These are phyloP conservation scores for Malurus splendens DNA, from an alignment of 2,797 vertebrate genomes.

Conservation along the genomic window DNA sequence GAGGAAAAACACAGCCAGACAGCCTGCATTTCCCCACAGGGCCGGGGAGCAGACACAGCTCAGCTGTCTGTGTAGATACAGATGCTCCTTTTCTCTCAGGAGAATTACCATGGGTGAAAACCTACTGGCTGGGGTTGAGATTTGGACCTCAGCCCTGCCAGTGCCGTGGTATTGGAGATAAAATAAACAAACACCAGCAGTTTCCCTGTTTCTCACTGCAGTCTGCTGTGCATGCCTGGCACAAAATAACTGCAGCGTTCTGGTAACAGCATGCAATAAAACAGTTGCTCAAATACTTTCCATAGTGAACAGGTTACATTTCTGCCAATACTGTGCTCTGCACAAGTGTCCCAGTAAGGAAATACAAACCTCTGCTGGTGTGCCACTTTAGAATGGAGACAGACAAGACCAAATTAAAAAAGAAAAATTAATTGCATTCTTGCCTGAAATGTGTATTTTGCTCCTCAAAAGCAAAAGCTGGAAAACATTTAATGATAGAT, in stretches of 20 bases:
- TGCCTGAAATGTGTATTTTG: not conserved
- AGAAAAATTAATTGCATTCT: not conserved
- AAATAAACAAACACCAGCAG: slow-evolving; percentile 47
- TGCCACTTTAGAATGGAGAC: not conserved
- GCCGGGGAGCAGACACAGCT: not conserved
- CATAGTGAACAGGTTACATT: slow-evolving; percentile 51
- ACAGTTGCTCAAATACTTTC: slow-evolving; percentile 50
- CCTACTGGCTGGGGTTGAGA: not conserved
- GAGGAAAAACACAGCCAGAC: not conserved
- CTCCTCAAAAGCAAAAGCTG: not conserved
- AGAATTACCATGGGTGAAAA: slow-evolving; percentile 9
- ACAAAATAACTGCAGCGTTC: slow-evolving; percentile 19
- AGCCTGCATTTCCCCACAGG: not conserved
- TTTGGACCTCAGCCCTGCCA: slow-evolving; percentile 19
- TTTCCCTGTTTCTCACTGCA: slow-evolving; percentile 16
- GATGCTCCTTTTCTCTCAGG: slow-evolving; percentile 12
- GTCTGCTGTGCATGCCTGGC: slow-evolving; percentile 18
- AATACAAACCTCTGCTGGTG: slow-evolving; percentile 1
- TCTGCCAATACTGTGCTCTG: slow-evolving; percentile 1
- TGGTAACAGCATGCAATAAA: slow-evolving; percentile 41
- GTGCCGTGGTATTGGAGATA: slow-evolving; percentile 1
- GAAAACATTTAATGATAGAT: not conserved
- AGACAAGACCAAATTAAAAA: not conserved
- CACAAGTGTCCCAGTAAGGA: slow-evolving; percentile 42
- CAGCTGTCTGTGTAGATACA: slow-evolving; percentile 3